Conservation (phyloP, 2,797 vertebrate species). For the Poeciliopsis presidionis region DNA sequence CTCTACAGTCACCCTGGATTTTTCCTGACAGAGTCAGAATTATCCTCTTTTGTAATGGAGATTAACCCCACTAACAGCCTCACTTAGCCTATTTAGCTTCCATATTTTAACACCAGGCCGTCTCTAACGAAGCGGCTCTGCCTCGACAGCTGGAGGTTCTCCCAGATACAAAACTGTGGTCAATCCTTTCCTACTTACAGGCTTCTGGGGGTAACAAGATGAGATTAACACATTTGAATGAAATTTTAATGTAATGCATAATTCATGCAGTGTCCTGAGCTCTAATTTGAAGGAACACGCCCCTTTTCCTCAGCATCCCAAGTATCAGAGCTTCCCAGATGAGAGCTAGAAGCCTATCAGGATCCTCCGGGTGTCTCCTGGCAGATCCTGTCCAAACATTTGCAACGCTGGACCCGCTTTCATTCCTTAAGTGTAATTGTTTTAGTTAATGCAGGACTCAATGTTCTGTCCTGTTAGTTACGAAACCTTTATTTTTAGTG, state of each 20-base stretch:
- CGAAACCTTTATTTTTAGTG: not conserved
- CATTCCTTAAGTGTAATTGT: not conserved
- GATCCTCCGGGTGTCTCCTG: constrained; percentile 31
- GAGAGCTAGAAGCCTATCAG: constrained; percentile 19
- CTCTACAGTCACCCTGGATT: constrained; percentile 23
- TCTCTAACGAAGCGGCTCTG: constrained; percentile 57
- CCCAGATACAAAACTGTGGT: constrained; percentile 65
- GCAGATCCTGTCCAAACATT: constrained; percentile 20
- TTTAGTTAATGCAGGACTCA: not conserved
- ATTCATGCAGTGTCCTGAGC: constrained; percentile 70
- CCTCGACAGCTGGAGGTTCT: constrained; percentile 51
- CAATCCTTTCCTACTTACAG: constrained; percentile 65
- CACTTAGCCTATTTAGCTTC: constrained; percentile 65
- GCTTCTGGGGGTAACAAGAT: constrained; percentile 78
- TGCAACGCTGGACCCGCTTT: not conserved
- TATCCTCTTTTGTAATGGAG: constrained; percentile 70
- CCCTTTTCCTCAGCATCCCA: constrained; percentile 60
- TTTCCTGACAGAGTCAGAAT: constrained; percentile 45
- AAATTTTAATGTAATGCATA: constrained; percentile 70
- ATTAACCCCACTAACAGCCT: constrained; percentile 66
- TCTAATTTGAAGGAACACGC: constrained; percentile 69
- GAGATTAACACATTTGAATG: constrained; percentile 81
- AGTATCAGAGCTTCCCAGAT: constrained; percentile 73
- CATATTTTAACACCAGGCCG: constrained; percentile 55
- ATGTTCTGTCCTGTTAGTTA: constrained; percentile 1